Conservation (phyloP, 2,888 invertebrate genomes). For the Trichacis sp. region DNA sequence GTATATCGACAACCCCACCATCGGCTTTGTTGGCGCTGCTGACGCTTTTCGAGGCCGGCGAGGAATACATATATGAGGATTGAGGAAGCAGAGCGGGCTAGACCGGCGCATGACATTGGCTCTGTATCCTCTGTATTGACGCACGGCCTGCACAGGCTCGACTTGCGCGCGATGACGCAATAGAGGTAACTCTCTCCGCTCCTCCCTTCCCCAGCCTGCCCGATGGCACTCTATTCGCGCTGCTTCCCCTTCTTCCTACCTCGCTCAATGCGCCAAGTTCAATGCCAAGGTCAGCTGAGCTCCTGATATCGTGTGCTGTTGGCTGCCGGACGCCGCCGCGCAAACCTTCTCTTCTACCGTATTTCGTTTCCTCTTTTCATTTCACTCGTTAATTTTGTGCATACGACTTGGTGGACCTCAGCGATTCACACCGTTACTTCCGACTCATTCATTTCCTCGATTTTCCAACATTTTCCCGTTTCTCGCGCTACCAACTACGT, state of each 20-base stretch:
- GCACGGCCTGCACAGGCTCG: constrained; percentile 57
- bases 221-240: constrained; percentile 13
- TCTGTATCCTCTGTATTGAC: constrained; percentile 61
- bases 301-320: constrained; percentile 52
- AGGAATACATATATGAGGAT: no score
- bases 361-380: neutral
- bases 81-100: constrained; percentile 43
- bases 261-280: constrained; percentile 58
- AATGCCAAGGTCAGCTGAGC: constrained; percentile 68
- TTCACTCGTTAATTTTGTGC: no score
- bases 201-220: constrained; percentile 14
- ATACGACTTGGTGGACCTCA: no score
- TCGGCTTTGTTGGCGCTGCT: no score
- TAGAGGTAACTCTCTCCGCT: constrained; percentile 31
- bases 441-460: no score
- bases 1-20: no score
- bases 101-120: constrained; percentile 28
- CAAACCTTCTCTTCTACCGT: constrained; percentile 5
- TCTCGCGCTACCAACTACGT: neutral
- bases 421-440: no score
- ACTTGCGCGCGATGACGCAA: constrained; percentile 66
- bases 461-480: no score
- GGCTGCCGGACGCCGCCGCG: constrained; percentile 58
- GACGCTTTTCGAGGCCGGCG: no score
- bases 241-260: constrained; percentile 21